Conservation (phyloP, 92 coral and sea anemone genomes). For the Zoanthus gigantus region DNA sequence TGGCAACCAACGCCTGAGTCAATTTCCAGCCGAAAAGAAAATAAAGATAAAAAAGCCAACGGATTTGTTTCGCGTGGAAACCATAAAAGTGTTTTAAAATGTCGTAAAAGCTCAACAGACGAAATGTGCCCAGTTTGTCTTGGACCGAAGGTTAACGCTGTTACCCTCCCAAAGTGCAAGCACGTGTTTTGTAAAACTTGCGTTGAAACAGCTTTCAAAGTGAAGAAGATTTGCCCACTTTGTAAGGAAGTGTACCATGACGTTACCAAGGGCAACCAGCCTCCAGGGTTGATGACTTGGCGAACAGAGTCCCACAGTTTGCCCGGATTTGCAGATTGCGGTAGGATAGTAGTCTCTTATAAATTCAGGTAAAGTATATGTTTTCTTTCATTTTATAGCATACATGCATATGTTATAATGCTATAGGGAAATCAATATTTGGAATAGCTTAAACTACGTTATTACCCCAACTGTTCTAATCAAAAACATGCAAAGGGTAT, state of each 20-base stretch:
- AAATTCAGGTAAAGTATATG: neutral
- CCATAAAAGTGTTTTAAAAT: neutral
- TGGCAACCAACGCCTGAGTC: neutral
- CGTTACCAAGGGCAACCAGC: slow-evolving; percentile 21
- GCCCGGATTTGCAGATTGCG: slow-evolving; percentile 60
- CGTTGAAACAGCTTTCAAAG: slow-evolving; percentile 38
- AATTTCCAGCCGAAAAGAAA: neutral
- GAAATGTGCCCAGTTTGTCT: slow-evolving; percentile 67
- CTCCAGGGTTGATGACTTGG: slow-evolving; percentile 63
- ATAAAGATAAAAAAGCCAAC: neutral
- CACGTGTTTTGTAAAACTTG: slow-evolving; percentile 77
- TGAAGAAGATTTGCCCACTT: slow-evolving; percentile 53
- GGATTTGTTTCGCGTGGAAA: neutral
- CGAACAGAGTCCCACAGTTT: slow-evolving; percentile 52
- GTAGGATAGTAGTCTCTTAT: slow-evolving; percentile 63
- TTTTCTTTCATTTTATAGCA: neutral
- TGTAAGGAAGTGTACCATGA: slow-evolving; percentile 56
- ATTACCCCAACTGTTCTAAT: too few relatives aligned
- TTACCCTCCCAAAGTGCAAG: slow-evolving; percentile 68
- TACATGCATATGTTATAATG: too few relatives aligned
- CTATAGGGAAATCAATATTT: too few relatives aligned
- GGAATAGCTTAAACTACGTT: too few relatives aligned
- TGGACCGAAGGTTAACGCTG: slow-evolving; percentile 47
- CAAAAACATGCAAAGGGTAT: too few relatives aligned
- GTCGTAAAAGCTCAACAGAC: neutral